Percentiles rank a stretch among this genome's conserved stretches.
These are phyloP conservation scores for Anthonomus grandis DNA, from an alignment of 1,140 invertebrate species.

Conservation along the genomic window DNA sequence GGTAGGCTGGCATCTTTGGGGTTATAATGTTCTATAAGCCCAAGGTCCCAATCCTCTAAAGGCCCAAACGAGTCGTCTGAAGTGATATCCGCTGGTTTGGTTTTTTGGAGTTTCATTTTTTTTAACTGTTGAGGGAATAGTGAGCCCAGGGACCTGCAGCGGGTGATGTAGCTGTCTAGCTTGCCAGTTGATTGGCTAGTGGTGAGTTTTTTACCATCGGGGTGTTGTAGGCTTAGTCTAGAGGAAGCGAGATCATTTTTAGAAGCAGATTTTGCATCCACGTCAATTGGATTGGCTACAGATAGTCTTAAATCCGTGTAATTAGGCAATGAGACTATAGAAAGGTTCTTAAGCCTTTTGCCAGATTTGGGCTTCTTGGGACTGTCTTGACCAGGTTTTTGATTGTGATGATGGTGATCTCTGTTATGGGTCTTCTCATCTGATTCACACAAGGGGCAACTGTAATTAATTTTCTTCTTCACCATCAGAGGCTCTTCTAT, in stretches of 20 bases:
- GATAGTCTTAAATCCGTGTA: constrained; percentile 51
- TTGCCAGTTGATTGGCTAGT: constrained; percentile 32
- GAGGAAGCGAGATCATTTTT: constrained; percentile 26
- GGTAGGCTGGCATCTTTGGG: constrained; percentile 46
- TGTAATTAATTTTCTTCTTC: constrained; percentile 43
- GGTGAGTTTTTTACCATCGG: constrained; percentile 38
- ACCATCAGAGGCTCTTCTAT: constrained; percentile 42
- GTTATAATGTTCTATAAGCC: constrained; percentile 48
- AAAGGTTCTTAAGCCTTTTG: constrained; percentile 40
- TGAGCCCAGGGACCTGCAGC: constrained; percentile 48
- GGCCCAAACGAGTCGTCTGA: constrained; percentile 50
- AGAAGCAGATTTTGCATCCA: constrained; percentile 1
- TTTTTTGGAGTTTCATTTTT: constrained; percentile 39
- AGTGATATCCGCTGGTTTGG: constrained; percentile 39
- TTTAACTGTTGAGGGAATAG: constrained; percentile 47
- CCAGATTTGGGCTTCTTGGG: constrained; percentile 13
- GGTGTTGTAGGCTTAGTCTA: constrained; percentile 36
- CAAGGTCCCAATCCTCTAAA: constrained; percentile 50
- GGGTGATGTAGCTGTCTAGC: constrained; percentile 48
- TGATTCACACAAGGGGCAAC: constrained; percentile 37
- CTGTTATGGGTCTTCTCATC: constrained; percentile 36
- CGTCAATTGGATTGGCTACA: constrained; percentile 33
- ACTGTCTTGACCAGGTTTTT: constrained; percentile 16
- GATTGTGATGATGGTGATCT: constrained; percentile 35
- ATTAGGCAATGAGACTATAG: constrained; percentile 54